phyloP scores from a whole-genome alignment of 2,888 invertebrate species.

The Geotrupes spiniger region DNA sequence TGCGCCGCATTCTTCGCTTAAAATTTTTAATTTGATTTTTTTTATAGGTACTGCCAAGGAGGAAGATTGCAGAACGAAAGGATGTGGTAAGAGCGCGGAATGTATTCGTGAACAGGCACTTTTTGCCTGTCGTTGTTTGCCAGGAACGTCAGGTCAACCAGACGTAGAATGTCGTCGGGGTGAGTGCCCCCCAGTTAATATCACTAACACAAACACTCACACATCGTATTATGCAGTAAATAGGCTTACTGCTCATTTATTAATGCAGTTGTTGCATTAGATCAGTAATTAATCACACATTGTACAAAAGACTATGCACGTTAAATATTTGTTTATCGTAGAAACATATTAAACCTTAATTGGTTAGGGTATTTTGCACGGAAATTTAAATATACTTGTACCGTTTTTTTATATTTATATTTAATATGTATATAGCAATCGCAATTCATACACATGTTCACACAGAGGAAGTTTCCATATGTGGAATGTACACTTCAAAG shows the following conservation, averaged over 20 bases:
- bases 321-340: constrained; percentile 31
- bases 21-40: constrained; percentile 9
- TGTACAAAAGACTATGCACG: constrained; percentile 46
- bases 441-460: constrained; percentile 20
- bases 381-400: constrained; percentile 20
- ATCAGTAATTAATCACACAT: constrained; percentile 32
- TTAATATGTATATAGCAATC: constrained; percentile 26
- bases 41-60: constrained; percentile 50
- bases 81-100: constrained; percentile 82
- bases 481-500: constrained; percentile 64
- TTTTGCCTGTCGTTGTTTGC: constrained; percentile 78
- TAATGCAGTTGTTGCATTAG: constrained; percentile 39
- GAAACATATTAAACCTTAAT: constrained; percentile 18
- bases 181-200: constrained; percentile 43
- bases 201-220: constrained; percentile 29
- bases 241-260: constrained; percentile 33
- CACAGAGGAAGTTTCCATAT: constrained; percentile 41
- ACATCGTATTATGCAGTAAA: constrained; percentile 31
- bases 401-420: constrained; percentile 26
- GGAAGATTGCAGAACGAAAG: constrained; percentile 77
- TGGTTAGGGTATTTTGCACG: constrained; percentile 18
- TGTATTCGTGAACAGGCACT: constrained; percentile 81
- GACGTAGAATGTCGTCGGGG: constrained; percentile 69
- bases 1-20: not conserved
- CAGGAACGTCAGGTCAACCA: constrained; percentile 71